These are phyloP conservation scores for Hypsopygia costalis DNA, from an alignment of 2,888 invertebrate species.

Conservation along the genomic window DNA sequence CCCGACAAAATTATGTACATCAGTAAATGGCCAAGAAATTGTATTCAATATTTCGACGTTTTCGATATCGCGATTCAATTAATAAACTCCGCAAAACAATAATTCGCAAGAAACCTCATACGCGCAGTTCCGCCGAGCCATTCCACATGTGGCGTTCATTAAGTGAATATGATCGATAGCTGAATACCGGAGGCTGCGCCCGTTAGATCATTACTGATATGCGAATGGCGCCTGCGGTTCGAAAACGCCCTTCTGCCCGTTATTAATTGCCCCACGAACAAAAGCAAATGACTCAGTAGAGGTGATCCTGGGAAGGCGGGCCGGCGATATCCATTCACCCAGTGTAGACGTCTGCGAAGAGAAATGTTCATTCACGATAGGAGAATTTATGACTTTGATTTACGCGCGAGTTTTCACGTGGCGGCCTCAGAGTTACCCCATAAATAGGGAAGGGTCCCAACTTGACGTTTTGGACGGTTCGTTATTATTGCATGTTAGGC, in stretches of 20 bases:
- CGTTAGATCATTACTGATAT: constrained; percentile 74
- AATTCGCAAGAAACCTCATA: constrained; percentile 15
- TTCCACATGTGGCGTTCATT: constrained; percentile 47
- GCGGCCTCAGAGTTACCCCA: constrained; percentile 53
- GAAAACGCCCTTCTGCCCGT: constrained; percentile 72
- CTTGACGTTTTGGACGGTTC: constrained; percentile 56
- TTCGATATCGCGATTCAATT: constrained; percentile 10
- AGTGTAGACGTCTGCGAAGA: constrained; percentile 74
- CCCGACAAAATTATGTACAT: too few species aligned
- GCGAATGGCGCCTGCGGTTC: constrained; percentile 66
- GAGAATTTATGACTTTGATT: constrained; percentile 78
- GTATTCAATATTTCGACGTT: too few species aligned
- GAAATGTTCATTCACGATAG: constrained; percentile 80
- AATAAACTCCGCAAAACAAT: constrained; percentile 21
- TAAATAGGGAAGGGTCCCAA: constrained; percentile 68
- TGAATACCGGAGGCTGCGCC: constrained; percentile 43
- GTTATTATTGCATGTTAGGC: constrained; percentile 65
- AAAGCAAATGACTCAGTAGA: constrained; percentile 79
- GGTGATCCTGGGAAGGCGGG: constrained; percentile 75
- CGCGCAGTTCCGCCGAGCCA: constrained; percentile 20
- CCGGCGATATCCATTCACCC: constrained; percentile 76
- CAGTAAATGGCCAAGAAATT: too few species aligned
- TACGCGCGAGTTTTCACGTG: constrained; percentile 72
- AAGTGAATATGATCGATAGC: constrained; percentile 65
- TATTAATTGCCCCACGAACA: constrained; percentile 78